A percentile compares a stretch with the other conserved stretches of the same genome.
Conservation (phyloP, 2,888 invertebrate species). For the Meghimatium bilineatum region DNA sequence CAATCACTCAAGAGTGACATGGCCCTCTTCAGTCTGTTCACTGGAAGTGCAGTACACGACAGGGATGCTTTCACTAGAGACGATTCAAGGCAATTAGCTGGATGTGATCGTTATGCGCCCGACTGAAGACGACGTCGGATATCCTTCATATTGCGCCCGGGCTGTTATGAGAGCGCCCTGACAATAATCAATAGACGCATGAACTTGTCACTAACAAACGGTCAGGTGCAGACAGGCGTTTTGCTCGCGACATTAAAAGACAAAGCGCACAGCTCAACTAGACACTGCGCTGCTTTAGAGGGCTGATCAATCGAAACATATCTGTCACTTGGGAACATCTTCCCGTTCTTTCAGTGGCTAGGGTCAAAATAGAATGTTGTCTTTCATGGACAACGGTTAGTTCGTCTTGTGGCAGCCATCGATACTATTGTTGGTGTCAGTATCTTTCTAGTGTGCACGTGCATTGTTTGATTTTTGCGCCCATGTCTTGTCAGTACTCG, state of each 20-base stretch:
- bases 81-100: slow-evolving; percentile 27
- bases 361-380: background rate
- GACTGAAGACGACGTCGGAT: slow-evolving; percentile 36
- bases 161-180: slow-evolving; percentile 23
- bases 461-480: no score
- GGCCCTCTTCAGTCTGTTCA: slow-evolving; percentile 18
- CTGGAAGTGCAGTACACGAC: background rate
- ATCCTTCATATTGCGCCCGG: slow-evolving; percentile 24
- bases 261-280: slow-evolving; percentile 19
- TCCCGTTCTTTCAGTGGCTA: background rate
- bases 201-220: slow-evolving; percentile 32
- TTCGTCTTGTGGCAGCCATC: background rate
- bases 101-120: slow-evolving; percentile 2
- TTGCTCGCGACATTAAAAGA: slow-evolving; percentile 5
- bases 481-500: no score
- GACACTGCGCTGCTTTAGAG: slow-evolving; percentile 27
- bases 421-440: no score
- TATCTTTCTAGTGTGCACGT: no score
- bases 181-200: slow-evolving; percentile 24
- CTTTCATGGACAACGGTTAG: background rate
- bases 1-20: background rate
- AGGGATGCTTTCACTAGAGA: slow-evolving; percentile 16
- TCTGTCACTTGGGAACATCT: slow-evolving; percentile 10
- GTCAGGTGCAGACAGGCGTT: slow-evolving; percentile 30
- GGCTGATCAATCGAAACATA: slow-evolving; percentile 33